Evolutionary conservation across 2,888 invertebrate species (phyloP), one percentile per base, ranked within the genome.

Genomic region (Ecliptopera silaceata): DNA sequence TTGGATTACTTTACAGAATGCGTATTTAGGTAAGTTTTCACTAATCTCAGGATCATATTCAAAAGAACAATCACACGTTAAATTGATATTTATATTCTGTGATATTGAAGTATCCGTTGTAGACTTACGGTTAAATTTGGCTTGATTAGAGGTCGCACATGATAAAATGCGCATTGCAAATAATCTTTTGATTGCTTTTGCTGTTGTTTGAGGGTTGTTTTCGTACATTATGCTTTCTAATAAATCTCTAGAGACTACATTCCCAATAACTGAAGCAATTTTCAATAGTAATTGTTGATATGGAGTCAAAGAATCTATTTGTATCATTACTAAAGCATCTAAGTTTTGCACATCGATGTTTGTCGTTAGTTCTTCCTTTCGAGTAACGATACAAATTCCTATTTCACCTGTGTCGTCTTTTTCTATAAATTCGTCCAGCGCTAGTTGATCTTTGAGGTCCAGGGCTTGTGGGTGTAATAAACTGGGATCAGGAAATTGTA

Each of bases 201-300:
- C 86, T 34, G 92, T 89, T 15, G 81, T 80, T n/a, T 86, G 50
- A 34, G 80, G 68, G 54, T 91, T 83, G 44, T 92, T 91, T 74
- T 93, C 91, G 58, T 91, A 88, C 86, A 93, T 88, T 18, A 93
- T 87, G 47, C 79, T 88, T 68, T 92, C 89, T 55, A 94, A 73
- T 29, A 92, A 84, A 17, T 84, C 83, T 61, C 93, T 82, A 11
- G 91, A 88, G 55, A 94, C 86, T 4, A 91, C 75, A 36, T 87
- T 83, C 0, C 94, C 94, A 31, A 94, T 81, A 0, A 93, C 92
- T 0, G 94, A 90, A 5, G 92, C 93, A 54, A 93, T 93, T 77
- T 93, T 94, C 11, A 94, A 75, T 42, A 94, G 78, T 50, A 92
- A 74, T 67, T 94, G 93, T 71, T 94, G 93, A 70, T 93, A 93